Conservation (phyloP, 2,888 invertebrate species). For the Noctua comes region DNA sequence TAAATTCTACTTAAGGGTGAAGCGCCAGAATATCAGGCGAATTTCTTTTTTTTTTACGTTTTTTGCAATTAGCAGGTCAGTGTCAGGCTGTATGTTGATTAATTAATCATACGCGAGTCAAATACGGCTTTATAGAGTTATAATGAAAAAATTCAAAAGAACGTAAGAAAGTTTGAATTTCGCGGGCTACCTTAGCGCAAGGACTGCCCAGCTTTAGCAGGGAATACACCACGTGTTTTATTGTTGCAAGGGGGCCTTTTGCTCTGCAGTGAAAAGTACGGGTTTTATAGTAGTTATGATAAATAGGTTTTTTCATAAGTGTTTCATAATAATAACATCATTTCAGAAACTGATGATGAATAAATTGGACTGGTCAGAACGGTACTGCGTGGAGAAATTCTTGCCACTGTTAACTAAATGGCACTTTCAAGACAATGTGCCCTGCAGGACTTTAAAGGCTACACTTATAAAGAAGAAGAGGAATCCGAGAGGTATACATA, state of each 20-base stretch:
- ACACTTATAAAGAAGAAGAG: conserved; percentile 85
- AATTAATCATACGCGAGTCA: too few species aligned
- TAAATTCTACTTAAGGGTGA: not conserved
- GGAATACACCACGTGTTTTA: too few species aligned
- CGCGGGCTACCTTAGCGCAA: too few species aligned
- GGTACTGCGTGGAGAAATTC: conserved; percentile 94
- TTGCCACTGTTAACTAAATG: conserved; percentile 94
- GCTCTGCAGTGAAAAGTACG: not conserved
- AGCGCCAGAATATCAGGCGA: not conserved
- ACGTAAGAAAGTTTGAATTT: too few species aligned
- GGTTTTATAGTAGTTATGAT: not conserved
- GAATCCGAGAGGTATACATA: conserved; percentile 85
- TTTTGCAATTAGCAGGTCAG: too few species aligned
- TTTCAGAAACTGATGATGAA: conserved; percentile 92
- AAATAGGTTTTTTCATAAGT: not conserved
- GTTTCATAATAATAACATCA: not conserved
- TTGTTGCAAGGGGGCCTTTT: too few species aligned
- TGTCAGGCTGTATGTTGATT: too few species aligned
- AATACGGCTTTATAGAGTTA: too few species aligned
- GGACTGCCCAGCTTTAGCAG: too few species aligned
- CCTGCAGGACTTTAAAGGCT: conserved; percentile 79
- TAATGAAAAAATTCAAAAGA: too few species aligned
- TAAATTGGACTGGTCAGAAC: conserved; percentile 93
- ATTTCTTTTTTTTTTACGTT: too few species aligned
- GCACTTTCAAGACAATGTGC: conserved; percentile 91